Percentiles rank a stretch among this genome's conserved stretches.
phyloP scores from a whole-genome alignment of 2,113 vertebrate species.

The Patagioenas fasciata region DNA sequence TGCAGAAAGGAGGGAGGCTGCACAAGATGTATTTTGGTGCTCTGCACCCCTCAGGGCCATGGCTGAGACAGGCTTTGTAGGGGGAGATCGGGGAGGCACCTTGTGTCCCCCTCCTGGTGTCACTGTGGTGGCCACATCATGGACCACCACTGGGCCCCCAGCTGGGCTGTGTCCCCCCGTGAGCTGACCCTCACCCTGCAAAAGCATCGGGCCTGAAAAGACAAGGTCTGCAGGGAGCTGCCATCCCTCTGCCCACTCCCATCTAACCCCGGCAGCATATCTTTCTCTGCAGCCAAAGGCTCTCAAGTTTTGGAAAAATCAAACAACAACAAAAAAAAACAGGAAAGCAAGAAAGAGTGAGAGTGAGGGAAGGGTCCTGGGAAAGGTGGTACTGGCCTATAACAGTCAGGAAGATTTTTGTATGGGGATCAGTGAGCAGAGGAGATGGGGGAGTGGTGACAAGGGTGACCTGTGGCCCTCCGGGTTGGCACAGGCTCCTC shows the following conservation, averaged over 20 bases:
- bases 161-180: not conserved
- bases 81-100: fast-evolving
- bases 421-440: not conserved
- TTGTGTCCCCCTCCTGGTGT: not conserved
- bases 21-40: not conserved
- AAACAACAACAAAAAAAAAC: not conserved
- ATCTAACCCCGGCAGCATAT: fast-evolving
- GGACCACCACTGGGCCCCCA: not conserved
- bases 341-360: not conserved
- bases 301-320: constrained; percentile 63
- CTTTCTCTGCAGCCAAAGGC: constrained; percentile 63
- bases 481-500: not conserved
- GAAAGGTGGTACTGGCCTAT: constrained; percentile 65
- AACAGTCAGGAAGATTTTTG: constrained; percentile 40
- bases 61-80: not conserved
- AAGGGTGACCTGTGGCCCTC: not conserved
- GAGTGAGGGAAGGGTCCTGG: not conserved
- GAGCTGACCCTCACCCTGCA: not conserved
- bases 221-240: not conserved
- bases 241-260: not conserved
- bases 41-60: not conserved
- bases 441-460: not conserved
- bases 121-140: not conserved
- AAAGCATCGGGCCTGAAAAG: not conserved
- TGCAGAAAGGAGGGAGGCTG: not conserved